Conservation (phyloP, 2,888 invertebrate species). For the Philaethria dido region DNA sequence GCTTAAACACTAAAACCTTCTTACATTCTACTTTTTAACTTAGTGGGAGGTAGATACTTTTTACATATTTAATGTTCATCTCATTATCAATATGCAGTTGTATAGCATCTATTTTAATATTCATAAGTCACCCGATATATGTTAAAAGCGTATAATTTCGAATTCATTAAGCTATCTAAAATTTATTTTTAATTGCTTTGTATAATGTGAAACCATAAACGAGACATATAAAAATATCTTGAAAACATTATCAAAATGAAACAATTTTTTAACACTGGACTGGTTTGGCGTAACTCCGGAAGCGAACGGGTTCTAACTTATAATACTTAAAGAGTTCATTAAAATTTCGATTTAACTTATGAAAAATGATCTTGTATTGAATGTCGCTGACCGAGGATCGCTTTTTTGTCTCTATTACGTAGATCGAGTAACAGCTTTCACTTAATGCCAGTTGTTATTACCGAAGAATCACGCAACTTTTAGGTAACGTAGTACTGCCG, state of each 20-base stretch:
- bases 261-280: constrained; percentile 62
- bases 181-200: constrained; percentile 42
- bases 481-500: constrained; percentile 65
- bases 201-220: constrained; percentile 44
- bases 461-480: constrained; percentile 72
- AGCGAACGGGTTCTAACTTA: constrained; percentile 73
- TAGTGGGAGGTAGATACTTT: constrained; percentile 32
- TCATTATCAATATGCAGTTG: constrained; percentile 38
- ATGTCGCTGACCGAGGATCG: constrained; percentile 52
- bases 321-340: constrained; percentile 71
- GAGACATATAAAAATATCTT: constrained; percentile 50
- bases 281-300: constrained; percentile 79
- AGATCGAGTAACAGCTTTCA: constrained; percentile 76
- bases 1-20: constrained; percentile 2
- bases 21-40: constrained; percentile 24
- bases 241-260: constrained; percentile 56
- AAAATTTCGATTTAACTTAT: constrained; percentile 73
- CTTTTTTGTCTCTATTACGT: constrained; percentile 56
- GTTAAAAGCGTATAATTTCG: constrained; percentile 34
- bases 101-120: constrained; percentile 32
- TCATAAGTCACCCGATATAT: constrained; percentile 36
- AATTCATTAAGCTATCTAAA: constrained; percentile 38
- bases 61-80: constrained; percentile 29
- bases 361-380: constrained; percentile 59
- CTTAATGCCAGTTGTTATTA: constrained; percentile 69